These are phyloP conservation scores for Tyrophagus putrescentiae DNA, from an alignment of 1,140 invertebrate species.

Conservation along the genomic window DNA sequence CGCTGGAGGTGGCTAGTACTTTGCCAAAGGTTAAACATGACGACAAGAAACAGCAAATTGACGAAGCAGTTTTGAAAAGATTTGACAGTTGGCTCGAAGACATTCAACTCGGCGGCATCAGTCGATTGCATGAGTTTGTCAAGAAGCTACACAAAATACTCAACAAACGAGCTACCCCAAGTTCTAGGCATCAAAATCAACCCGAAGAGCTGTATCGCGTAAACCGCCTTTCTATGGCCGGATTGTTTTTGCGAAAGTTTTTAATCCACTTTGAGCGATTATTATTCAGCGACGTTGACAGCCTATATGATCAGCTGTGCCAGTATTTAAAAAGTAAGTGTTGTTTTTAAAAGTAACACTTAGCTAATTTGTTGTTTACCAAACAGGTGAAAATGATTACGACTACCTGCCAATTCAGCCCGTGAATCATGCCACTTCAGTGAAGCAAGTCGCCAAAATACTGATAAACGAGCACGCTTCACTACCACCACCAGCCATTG, in stretches of 20 bases:
- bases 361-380: too few species aligned
- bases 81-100: not conserved
- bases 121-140: constrained; percentile 6
- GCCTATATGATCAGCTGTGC: not conserved
- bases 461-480: not conserved
- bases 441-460: not conserved
- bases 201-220: not conserved
- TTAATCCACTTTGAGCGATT: constrained; percentile 17
- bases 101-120: not conserved
- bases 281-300: not conserved
- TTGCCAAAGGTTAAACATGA: not conserved
- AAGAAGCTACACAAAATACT: too few species aligned
- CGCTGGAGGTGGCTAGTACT: too few species aligned
- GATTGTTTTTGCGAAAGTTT: constrained; percentile 14
- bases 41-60: constrained; percentile 5
- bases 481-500: not conserved
- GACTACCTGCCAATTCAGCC: not conserved
- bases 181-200: too few species aligned
- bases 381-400: not conserved
- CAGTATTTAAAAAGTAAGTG: too few species aligned
- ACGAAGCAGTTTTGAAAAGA: not conserved
- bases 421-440: not conserved
- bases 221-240: not conserved
- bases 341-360: too few species aligned
- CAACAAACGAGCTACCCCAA: too few species aligned